Conservation (phyloP, 2,888 invertebrate genomes). For the Rotaria sp. region DNA sequence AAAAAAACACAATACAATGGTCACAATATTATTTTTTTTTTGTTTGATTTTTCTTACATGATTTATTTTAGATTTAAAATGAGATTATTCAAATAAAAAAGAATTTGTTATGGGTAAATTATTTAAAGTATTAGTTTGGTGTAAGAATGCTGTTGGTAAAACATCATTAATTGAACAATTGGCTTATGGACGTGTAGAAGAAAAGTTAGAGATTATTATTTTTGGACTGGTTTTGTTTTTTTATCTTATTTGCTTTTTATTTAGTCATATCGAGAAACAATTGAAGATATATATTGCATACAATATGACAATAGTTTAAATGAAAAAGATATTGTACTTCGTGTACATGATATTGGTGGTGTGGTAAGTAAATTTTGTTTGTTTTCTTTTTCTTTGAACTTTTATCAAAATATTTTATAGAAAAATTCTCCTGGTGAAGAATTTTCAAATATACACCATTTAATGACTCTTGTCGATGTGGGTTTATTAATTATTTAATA, state of each 20-base stretch:
- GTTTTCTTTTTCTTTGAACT: too few species aligned
- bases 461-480: background rate
- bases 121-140: constrained; percentile 6
- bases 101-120: background rate
- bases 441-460: background rate
- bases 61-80: background rate
- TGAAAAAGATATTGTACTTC: constrained; percentile 21
- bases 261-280: constrained; percentile 21
- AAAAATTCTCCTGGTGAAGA: background rate
- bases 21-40: background rate
- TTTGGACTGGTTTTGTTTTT: too few species aligned
- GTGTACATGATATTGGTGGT: constrained; percentile 21
- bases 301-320: constrained; percentile 24
- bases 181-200: constrained; percentile 12
- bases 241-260: background rate
- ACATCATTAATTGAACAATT: constrained; percentile 12
- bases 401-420: background rate
- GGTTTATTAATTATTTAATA: background rate
- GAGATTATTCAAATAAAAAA: background rate
- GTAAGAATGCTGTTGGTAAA: background rate
- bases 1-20: background rate
- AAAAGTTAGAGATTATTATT: background rate
- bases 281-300: constrained; percentile 17
- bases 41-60: background rate
- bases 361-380: background rate